Base-by-base conservation (phyloP, 1,140 invertebrate species). In the Diprion similis region DNA sequence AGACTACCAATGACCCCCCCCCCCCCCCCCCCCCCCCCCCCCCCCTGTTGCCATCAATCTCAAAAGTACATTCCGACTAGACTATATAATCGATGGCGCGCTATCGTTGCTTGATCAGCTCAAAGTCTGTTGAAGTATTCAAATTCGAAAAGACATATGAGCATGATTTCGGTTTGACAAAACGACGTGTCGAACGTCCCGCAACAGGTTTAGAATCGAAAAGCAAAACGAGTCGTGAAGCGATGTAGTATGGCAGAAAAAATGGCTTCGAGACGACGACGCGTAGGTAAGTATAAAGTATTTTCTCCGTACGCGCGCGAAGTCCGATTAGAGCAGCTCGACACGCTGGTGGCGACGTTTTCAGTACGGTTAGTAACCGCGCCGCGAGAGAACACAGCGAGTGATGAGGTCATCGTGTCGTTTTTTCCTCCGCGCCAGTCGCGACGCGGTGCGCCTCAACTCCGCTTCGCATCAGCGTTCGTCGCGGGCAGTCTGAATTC, bases 371-470 rank as follows among this genome's bases (percentile, higher is more conserved):
- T 84, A 84, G 84, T 86, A 86, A 78, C 79, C 81, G 69, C 73
- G 75, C 70, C 79, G 80, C 77, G 83, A 83, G 80, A 80, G 66
- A 68, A 73, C 76, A 82, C 76, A 82, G 80, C 77, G 73, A 79
- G 76, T 79, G 83, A 85, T 85, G 84, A 85, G 84, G 84, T 86
- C 84, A 86, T 86, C 83, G 83, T 76, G 78, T 83, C 71, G 79
- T 80, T 84, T 85, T 83, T 85, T 84, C 81, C 78, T 37, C 79
- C 76, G 75, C 77, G 78, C 73, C 80, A 81, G 82, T 84, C 83
- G 79, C 79, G 78, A 84, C 81, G 78, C 77, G 77, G 78, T 83
- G 79, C 77, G 81, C 81, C 77, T 72, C 79, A 80, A 83, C 77
- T 78, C 79, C 78, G 81, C 51, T 59, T 59, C 51, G 51, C 51